Evolutionary conservation across 2,113 vertebrate genomes (phyloP).

Genomic region (Vulpes ferrilata): DNA sequence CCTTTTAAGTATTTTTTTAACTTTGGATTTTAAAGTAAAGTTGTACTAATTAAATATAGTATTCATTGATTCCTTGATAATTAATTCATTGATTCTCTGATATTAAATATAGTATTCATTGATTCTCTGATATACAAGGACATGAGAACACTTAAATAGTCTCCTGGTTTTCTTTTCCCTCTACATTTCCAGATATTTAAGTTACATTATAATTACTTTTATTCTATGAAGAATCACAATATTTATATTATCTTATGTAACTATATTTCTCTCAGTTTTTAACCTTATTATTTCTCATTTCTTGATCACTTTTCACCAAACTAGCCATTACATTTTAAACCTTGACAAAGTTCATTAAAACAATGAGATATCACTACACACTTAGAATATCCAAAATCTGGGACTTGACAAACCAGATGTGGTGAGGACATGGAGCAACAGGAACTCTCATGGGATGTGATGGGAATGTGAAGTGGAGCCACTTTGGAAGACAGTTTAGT

Average conservation of each 20-base stretch:
- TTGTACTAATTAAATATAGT: not conserved
- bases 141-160: not conserved
- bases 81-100: not conserved
- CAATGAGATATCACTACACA: not conserved
- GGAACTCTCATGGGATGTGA: not conserved
- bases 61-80: not conserved
- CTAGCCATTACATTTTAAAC: conserved; percentile 13
- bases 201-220: not conserved
- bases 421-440: not conserved
- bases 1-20: not conserved
- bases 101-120: not conserved
- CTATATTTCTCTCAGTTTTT: not conserved
- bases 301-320: not conserved
- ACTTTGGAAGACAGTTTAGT: not conserved
- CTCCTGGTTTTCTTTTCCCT: not conserved
- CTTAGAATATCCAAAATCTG: not conserved
- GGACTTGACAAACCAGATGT: no score
- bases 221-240: conserved; percentile 23
- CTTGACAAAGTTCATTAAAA: not conserved
- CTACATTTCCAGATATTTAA: not conserved
- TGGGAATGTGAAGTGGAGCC: no score
- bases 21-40: not conserved
- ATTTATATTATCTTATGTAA: not conserved
- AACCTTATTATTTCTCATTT: not conserved
- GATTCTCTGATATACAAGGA: not conserved